A percentile compares a stretch with the other conserved stretches of the same genome.
These are phyloP conservation scores for Sycophaga agraensis DNA, from an alignment of 1,140 invertebrate genomes.

Conservation along the genomic window DNA sequence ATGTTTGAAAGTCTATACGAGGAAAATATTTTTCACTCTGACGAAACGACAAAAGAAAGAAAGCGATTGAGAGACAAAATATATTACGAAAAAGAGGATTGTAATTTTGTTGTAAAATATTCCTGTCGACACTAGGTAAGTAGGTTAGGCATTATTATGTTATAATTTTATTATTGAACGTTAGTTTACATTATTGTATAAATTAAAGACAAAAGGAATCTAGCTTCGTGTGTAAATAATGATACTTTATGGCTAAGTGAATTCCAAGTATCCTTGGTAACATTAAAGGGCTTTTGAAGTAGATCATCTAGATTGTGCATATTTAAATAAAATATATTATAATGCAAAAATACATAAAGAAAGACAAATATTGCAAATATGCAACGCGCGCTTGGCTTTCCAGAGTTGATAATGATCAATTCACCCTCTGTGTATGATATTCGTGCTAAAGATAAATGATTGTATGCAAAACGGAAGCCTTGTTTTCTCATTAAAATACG, in stretches of 20 bases:
- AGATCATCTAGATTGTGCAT: slow-evolving; percentile 36
- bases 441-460: slow-evolving; percentile 10
- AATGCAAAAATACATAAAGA: slow-evolving; percentile 19
- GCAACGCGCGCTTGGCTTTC: slow-evolving; percentile 8
- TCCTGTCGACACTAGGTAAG: slow-evolving; percentile 50
- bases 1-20: slow-evolving; percentile 10
- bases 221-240: slow-evolving; percentile 56
- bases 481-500: slow-evolving; percentile 7
- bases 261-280: slow-evolving; percentile 45
- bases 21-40: slow-evolving; percentile 1
- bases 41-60: no score
- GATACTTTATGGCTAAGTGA: slow-evolving; percentile 48
- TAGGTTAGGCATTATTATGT: slow-evolving; percentile 55
- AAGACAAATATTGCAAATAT: slow-evolving; percentile 16
- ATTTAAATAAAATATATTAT: slow-evolving; percentile 21
- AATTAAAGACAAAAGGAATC: slow-evolving; percentile 43
- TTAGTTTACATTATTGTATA: slow-evolving; percentile 57
- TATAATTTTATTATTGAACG: slow-evolving; percentile 56
- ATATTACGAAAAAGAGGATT: slow-evolving; percentile 36
- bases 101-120: slow-evolving; percentile 60
- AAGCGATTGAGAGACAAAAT: slow-evolving; percentile 26
- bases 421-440: slow-evolving; percentile 24
- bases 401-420: slow-evolving; percentile 12
- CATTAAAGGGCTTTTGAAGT: slow-evolving; percentile 51
- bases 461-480: slow-evolving; percentile 16